Conservation (phyloP, 2,888 invertebrate genomes). For the Tethea ocularis region DNA sequence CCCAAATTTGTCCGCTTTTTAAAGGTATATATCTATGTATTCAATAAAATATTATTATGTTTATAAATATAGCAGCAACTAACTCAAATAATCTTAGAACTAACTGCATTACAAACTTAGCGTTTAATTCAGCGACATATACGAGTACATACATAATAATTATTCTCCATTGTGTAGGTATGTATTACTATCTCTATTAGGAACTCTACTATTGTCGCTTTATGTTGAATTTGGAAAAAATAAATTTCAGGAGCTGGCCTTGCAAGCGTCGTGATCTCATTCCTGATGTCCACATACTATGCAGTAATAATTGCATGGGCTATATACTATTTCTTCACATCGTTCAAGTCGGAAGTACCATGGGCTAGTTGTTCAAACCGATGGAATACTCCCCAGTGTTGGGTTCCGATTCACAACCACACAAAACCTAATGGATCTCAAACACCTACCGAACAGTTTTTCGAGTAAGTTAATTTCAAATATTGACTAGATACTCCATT, state of each 20-base stretch:
- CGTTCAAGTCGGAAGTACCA: constrained; percentile 93
- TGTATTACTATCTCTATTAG: background rate
- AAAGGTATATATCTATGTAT: constrained; percentile 91
- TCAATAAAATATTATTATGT: no score
- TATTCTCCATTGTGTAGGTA: no score
- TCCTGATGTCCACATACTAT: constrained; percentile 97
- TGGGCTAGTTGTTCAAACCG: constrained; percentile 94
- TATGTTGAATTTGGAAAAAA: constrained; percentile 2
- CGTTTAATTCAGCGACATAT: no score
- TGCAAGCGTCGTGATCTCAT: constrained; percentile 96
- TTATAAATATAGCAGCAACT: no score
- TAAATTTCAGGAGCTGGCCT: constrained; percentile 92
- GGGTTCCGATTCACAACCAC: constrained; percentile 88
- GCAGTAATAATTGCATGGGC: constrained; percentile 98
- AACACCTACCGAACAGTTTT: constrained; percentile 96
- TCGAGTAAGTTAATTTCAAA: constrained; percentile 85
- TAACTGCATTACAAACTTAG: no score
- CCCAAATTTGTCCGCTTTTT: constrained; percentile 95
- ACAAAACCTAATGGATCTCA: constrained; percentile 88
- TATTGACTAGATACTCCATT: no score
- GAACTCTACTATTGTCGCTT: background rate
- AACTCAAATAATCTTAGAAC: no score
- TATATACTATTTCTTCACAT: constrained; percentile 96
- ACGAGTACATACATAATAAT: no score
- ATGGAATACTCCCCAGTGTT: constrained; percentile 94